These are phyloP conservation scores for Psammodynastes pulverulentus DNA, from an alignment of 2,113 vertebrate genomes.

Conservation along the genomic window DNA sequence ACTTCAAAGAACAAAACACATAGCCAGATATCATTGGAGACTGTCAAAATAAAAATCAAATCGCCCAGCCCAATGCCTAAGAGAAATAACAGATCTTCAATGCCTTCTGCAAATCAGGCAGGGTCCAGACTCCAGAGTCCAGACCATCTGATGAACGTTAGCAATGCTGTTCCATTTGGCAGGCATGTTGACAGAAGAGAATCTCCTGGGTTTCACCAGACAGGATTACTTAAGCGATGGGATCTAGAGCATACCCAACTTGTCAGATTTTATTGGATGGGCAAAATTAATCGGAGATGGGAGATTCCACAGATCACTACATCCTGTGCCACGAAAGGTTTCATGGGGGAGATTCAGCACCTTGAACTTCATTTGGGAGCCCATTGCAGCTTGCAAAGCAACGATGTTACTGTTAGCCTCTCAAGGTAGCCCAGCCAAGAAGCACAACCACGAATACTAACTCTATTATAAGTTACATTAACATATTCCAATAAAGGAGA, in stretches of 20 bases:
- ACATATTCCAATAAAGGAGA: background rate
- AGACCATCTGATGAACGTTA: background rate
- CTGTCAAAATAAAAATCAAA: background rate
- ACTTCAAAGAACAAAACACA: background rate
- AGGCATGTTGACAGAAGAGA: background rate
- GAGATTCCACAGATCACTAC: background rate
- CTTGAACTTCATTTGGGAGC: background rate
- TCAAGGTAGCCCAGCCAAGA: background rate
- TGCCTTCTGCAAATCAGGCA: background rate
- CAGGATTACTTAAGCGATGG: background rate
- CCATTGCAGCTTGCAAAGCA: background rate
- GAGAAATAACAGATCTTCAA: background rate
- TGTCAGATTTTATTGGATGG: background rate
- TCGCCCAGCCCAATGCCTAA: background rate
- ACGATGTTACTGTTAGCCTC: background rate
- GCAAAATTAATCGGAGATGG: background rate
- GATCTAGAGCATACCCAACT: background rate
- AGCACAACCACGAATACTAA: background rate
- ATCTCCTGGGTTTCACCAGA: background rate
- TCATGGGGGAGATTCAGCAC: background rate
- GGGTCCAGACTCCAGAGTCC: background rate
- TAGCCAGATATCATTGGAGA: background rate
- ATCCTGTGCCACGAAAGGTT: background rate
- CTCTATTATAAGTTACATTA: background rate
- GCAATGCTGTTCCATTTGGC: background rate